phyloP scores from a whole-genome alignment of 1,140 invertebrate species.

The Leptoteleia sp. region DNA sequence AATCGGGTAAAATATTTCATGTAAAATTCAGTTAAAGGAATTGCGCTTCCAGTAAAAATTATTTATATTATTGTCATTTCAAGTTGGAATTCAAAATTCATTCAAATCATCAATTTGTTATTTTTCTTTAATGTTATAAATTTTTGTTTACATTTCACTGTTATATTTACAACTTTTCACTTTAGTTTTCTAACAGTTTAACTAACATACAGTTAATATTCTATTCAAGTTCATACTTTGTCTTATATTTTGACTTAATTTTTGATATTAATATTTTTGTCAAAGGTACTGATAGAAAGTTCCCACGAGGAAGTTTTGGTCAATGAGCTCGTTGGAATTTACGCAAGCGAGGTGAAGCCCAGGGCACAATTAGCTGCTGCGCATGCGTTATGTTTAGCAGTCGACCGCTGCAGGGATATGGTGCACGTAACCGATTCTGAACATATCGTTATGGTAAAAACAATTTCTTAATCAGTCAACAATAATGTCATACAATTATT shows the following conservation, averaged over 20 bases:
- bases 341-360: constrained; percentile 83
- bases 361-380: constrained; percentile 83
- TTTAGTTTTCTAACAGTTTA: too few species aligned
- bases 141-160: too few species aligned
- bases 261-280: too few species aligned
- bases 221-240: too few species aligned
- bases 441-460: constrained; percentile 92
- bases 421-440: constrained; percentile 93
- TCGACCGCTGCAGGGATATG: constrained; percentile 91
- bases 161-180: too few species aligned
- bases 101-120: too few species aligned
- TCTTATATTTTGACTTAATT: constrained; percentile 61
- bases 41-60: too few species aligned
- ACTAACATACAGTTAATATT: too few species aligned
- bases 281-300: constrained; percentile 82
- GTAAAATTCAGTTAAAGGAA: too few species aligned
- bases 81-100: too few species aligned
- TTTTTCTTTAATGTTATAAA: too few species aligned
- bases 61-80: not conserved
- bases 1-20: constrained; percentile 82
- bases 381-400: constrained; percentile 90
- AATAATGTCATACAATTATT: too few species aligned
- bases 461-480: constrained; percentile 32
- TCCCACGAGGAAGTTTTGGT: constrained; percentile 85
- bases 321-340: constrained; percentile 84